Conservation (phyloP, 2,888 invertebrate genomes). For the Caenorhabditis plicata region DNA sequence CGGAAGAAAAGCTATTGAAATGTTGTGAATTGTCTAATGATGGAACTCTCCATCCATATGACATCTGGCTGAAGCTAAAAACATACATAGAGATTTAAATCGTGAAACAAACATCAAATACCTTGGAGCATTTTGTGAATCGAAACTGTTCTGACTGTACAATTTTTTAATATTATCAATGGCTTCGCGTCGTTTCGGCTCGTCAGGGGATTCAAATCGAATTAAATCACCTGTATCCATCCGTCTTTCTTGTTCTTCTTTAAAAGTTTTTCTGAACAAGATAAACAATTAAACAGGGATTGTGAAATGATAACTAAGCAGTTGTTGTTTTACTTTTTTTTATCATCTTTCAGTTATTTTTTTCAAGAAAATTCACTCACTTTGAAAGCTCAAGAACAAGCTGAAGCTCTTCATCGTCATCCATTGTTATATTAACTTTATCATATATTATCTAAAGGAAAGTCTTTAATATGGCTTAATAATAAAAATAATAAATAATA, state of each 20-base stretch:
- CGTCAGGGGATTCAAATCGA: slow-evolving; percentile 39
- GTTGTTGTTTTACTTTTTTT: slow-evolving; percentile 16
- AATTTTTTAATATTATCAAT: slow-evolving; percentile 47
- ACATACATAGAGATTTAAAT: too few species aligned
- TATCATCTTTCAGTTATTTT: not conserved
- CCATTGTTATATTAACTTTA: slow-evolving; percentile 5
- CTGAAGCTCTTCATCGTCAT: slow-evolving; percentile 39
- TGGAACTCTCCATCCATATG: too few species aligned
- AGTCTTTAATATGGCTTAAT: too few species aligned
- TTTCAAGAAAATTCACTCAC: slow-evolving; percentile 14
- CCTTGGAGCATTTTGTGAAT: slow-evolving; percentile 2
- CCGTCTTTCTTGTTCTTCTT: slow-evolving; percentile 29
- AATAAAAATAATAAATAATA: too few species aligned
- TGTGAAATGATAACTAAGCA: not conserved
- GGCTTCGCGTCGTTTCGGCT: slow-evolving; percentile 32
- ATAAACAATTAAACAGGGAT: not conserved
- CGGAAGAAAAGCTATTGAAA: too few species aligned
- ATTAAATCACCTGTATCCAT: slow-evolving; percentile 30
- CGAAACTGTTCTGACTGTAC: slow-evolving; percentile 18
- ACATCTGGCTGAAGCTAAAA: too few species aligned
- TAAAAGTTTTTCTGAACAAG: slow-evolving; percentile 39
- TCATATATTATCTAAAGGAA: too few species aligned
- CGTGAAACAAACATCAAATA: too few species aligned
- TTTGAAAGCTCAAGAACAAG: slow-evolving; percentile 42
- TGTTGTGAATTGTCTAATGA: too few species aligned